Evolutionary conservation across 1,140 invertebrate species (phyloP), one percentile per base, ranked within the genome.

Genomic region (Xylocopa sonorina): DNA sequence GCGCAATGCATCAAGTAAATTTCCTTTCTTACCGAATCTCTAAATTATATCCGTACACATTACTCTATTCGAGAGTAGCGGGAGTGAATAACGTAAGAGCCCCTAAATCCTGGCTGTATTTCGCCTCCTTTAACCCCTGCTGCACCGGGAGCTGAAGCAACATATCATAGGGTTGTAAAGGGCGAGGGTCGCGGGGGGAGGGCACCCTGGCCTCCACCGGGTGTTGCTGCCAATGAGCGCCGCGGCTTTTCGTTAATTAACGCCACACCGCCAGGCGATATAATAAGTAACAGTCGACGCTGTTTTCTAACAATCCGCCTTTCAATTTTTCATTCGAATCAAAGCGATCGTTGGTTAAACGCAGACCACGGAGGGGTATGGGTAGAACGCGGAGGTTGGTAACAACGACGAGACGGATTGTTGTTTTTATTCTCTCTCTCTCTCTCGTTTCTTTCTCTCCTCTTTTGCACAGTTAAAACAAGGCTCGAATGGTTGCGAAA

Each of bases 231-330:
- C 82, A 34, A 62, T 79, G 63, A 69, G 48, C 69, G 29, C 46
- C 29, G 57, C 9, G 32, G 66, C 43, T 83, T 84, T 84, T 84
- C 69, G 50, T 84, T 83, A 84, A 80, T 84, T 80, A 83, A 80
- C 69, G 64, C 58, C 51, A 48, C 43, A 21, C 58, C 34, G 27
- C 53, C 62, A 14, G 5, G 46, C 60, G 50, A 80, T 62, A 53
- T 72, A 74, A 77, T 81, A 83, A 77, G 29, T 55, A 77, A 72
- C 38, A 57, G 48, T 82, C 50, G 48, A 32, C 50, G 51, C 60
- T 51, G 51, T 64, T 24, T n/a, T 14, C 43, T 63, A 69, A 74
- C 48, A 68, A 69, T 83, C 21, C 46, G 10, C 57, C 12, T 10
- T 41, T 27, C 27, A 58, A 14, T 74, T 62, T 68, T 68, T 77